Conservation (phyloP, 2,113 vertebrate species). For the Gymnocephalus cernua region DNA sequence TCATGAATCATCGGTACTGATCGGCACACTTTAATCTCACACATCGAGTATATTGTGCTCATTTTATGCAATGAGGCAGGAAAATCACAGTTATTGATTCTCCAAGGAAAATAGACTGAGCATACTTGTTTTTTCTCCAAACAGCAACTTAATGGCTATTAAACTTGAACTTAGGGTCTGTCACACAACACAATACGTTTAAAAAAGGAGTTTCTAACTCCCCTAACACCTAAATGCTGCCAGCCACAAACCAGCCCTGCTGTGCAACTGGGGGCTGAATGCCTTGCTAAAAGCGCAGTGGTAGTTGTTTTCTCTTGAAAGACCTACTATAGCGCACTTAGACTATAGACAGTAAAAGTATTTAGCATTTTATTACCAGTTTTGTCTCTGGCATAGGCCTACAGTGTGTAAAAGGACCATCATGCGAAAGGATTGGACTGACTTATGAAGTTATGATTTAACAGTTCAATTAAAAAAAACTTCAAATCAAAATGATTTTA, state of each 20-base stretch:
- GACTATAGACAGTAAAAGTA: too few species aligned
- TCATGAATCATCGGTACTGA: neutral
- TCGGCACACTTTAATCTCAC: neutral
- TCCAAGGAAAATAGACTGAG: neutral
- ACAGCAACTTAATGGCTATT: neutral
- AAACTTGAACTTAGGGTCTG: neutral
- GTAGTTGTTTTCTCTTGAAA: too few species aligned
- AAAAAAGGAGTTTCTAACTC: neutral
- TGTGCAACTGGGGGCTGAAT: too few species aligned
- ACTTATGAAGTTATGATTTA: neutral
- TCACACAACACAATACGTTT: neutral
- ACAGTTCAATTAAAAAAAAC: neutral
- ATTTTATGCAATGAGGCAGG: neutral
- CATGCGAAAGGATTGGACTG: too few species aligned
- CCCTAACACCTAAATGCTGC: too few species aligned
- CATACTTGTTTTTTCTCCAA: neutral
- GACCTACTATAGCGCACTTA: too few species aligned
- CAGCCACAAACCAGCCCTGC: too few species aligned
- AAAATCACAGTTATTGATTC: neutral
- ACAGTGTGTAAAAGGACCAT: too few species aligned
- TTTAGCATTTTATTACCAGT: too few species aligned
- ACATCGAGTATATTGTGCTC: neutral
- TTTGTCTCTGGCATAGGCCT: neutral
- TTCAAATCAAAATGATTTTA: neutral
- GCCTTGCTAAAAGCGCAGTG: too few species aligned